Conservation (phyloP, 2,113 vertebrate genomes). For the Willisornis vidua region DNA sequence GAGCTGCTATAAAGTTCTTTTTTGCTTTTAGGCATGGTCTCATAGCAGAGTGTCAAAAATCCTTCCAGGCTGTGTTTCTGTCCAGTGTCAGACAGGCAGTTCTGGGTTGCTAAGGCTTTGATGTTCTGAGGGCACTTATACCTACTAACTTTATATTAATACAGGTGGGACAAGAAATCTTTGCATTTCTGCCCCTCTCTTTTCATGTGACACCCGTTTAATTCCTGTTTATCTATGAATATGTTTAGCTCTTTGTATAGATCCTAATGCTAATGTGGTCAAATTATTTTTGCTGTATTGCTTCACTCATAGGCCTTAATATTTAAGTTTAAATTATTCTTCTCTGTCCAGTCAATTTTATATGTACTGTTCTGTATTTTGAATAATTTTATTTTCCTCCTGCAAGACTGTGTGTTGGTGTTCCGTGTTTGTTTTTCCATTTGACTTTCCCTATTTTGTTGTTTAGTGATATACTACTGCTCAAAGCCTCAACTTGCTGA, state of each 20-base stretch:
- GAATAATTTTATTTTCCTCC: neutral
- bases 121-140: no score
- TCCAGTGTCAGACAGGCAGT: no score
- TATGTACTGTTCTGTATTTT: neutral
- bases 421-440: neutral
- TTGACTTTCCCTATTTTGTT: neutral
- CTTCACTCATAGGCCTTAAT: neutral
- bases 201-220: neutral
- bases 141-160: no score
- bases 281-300: neutral
- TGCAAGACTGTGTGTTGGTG: neutral
- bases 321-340: neutral
- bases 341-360: neutral
- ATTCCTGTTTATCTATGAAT: neutral
- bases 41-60: no score
- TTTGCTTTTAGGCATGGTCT: no score
- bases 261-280: rapidly evolving
- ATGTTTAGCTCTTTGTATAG: neutral
- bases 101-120: no score
- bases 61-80: no score
- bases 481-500: neutral
- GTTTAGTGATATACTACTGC: neutral
- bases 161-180: no score
- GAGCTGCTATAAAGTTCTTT: no score
- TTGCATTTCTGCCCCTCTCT: no score